These are phyloP conservation scores for Hirtodrosophila cameraria DNA, from an alignment of 2,888 invertebrate species.

Conservation along the genomic window DNA sequence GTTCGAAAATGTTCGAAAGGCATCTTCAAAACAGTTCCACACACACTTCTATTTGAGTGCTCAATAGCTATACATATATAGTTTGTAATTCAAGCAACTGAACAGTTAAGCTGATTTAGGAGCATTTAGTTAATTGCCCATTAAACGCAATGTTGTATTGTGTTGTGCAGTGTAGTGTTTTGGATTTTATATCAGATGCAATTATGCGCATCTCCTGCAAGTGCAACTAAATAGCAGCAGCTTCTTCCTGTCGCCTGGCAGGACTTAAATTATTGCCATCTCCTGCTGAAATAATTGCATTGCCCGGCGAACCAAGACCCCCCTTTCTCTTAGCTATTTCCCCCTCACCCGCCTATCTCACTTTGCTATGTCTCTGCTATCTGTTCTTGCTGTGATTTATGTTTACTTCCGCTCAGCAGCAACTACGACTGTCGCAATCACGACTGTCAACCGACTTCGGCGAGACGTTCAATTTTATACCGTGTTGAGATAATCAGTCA, in stretches of 20 bases:
- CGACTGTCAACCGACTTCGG: slow-evolving; percentile 29
- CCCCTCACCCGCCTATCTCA: not conserved
- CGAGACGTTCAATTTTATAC: slow-evolving; percentile 32
- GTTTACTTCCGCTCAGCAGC: slow-evolving; percentile 68
- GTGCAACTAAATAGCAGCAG: slow-evolving; percentile 71
- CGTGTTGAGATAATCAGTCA: slow-evolving; percentile 81
- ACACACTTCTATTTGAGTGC: too few species aligned
- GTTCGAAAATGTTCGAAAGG: too few species aligned
- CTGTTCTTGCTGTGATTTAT: slow-evolving; percentile 68
- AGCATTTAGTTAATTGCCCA: not conserved
- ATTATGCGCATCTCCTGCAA: slow-evolving; percentile 76
- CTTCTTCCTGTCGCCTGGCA: slow-evolving; percentile 75
- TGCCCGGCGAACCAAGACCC: slow-evolving; percentile 24
- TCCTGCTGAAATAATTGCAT: slow-evolving; percentile 72
- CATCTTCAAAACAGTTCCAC: too few species aligned
- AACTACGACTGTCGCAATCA: slow-evolving; percentile 75
- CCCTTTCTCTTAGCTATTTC: not conserved
- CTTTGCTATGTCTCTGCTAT: slow-evolving; percentile 5
- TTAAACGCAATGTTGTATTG: not conserved
- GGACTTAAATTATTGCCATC: slow-evolving; percentile 62
- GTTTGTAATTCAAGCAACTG: not conserved
- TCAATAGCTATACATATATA: too few species aligned
- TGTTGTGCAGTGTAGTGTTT: slow-evolving; percentile 6
- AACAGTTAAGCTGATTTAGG: too few species aligned
- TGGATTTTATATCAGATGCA: slow-evolving; percentile 62